phyloP scores from a whole-genome alignment of 2,797 vertebrate species.

The Scleropages formosus region DNA sequence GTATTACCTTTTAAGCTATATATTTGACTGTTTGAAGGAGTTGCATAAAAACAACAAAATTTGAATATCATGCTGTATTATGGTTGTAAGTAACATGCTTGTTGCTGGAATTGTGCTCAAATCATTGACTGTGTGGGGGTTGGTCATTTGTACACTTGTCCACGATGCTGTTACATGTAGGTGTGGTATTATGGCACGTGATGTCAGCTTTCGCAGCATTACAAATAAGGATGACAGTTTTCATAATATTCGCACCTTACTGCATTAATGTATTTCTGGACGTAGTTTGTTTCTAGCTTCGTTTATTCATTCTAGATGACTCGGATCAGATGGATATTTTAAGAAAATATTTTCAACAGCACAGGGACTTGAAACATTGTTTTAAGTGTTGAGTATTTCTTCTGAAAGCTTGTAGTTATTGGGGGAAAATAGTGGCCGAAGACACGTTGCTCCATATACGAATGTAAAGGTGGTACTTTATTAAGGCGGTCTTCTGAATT shows the following conservation, averaged over 20 bases:
- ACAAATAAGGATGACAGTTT: background rate
- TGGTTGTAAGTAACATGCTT: background rate
- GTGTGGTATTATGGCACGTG: constrained; percentile 8
- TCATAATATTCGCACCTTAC: constrained; percentile 7
- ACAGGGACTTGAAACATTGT: background rate
- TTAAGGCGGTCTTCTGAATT: constrained; percentile 2
- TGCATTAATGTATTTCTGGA: background rate
- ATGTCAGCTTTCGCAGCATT: background rate
- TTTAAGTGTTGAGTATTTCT: constrained; percentile 2
- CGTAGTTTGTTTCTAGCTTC: background rate
- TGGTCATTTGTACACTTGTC: background rate
- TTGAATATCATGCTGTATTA: constrained; percentile 4
- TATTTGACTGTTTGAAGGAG: background rate
- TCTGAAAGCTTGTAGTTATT: background rate
- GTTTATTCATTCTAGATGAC: background rate
- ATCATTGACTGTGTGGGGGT: background rate
- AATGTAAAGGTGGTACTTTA: constrained; percentile 21
- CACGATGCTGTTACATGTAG: background rate
- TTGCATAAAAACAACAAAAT: background rate
- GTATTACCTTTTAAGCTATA: constrained; percentile 7
- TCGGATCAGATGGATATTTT: constrained; percentile 14
- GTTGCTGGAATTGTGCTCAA: background rate
- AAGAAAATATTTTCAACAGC: background rate
- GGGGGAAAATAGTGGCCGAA: background rate
- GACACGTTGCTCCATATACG: background rate